A percentile compares a stretch with the other conserved stretches of the same genome.
Conservation (phyloP, 2,888 invertebrate genomes). For the Pseudococcus viburni region DNA sequence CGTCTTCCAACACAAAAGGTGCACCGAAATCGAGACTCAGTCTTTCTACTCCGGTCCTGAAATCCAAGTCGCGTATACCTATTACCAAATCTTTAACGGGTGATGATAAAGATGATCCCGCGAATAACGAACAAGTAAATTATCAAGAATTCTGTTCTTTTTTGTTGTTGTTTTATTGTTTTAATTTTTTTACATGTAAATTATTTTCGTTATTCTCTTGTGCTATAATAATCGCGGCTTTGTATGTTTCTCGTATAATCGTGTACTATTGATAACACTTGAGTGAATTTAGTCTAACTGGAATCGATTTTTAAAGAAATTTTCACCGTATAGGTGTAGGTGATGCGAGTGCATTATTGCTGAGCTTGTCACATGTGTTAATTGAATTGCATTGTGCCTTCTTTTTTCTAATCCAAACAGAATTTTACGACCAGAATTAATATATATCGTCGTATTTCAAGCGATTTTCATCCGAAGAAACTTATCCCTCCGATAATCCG, state of each 20-base stretch:
- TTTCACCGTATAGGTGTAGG: neutral
- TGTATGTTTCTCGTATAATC: constrained; percentile 20
- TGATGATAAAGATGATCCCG: constrained; percentile 59
- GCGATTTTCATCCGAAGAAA: neutral
- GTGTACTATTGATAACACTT: neutral
- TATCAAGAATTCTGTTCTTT: constrained; percentile 21
- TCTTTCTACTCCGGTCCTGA: constrained; percentile 67
- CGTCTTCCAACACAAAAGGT: constrained; percentile 39
- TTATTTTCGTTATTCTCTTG: constrained; percentile 3
- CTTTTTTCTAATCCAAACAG: neutral
- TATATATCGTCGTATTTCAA: neutral
- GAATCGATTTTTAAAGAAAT: neutral
- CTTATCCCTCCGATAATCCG: neutral
- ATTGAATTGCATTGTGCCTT: neutral
- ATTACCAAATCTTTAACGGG: constrained; percentile 67
- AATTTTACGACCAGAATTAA: neutral
- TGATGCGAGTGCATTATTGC: neutral
- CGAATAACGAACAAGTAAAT: constrained; percentile 61
- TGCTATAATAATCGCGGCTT: constrained; percentile 32
- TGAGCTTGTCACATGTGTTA: neutral
- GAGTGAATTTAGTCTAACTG: neutral
- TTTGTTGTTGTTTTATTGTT: constrained; percentile 24
- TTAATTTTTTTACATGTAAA: neutral
- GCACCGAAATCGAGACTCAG: constrained; percentile 51
- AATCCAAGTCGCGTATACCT: constrained; percentile 67